A percentile compares a stretch with the other conserved stretches of the same genome.
phyloP scores from a whole-genome alignment of 2,113 vertebrate genomes.

The Cavia aperea region DNA sequence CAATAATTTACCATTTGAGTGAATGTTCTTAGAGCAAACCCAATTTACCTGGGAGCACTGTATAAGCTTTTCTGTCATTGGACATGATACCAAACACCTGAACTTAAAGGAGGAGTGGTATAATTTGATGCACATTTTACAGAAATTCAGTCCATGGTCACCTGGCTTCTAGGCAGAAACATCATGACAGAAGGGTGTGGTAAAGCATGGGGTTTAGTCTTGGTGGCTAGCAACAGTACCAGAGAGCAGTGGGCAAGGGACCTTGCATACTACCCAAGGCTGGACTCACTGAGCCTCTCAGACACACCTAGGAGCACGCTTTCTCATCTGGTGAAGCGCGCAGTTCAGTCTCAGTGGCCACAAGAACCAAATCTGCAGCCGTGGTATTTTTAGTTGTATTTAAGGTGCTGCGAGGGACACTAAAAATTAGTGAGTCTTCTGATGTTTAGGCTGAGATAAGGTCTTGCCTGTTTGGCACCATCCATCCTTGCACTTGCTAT shows the following conservation, averaged over 20 bases:
- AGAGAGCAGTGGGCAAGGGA: neutral
- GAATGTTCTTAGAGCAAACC: neutral
- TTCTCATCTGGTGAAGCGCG: neutral
- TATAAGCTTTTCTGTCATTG: neutral
- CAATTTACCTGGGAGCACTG: neutral
- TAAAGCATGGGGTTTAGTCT: neutral
- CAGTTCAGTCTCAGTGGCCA: neutral
- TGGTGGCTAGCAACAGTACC: neutral
- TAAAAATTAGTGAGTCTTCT: neutral
- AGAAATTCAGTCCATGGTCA: neutral
- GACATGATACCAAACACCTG: neutral
- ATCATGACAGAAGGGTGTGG: neutral
- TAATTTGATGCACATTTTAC: neutral
- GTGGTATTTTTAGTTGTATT: slow-evolving; percentile 10
- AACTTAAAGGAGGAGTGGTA: neutral
- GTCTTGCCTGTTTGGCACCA: neutral
- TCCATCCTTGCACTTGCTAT: neutral
- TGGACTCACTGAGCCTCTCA: neutral
- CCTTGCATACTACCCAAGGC: neutral
- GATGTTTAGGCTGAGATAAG: neutral
- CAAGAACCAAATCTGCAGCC: neutral
- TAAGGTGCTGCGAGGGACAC: neutral
- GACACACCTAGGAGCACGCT: neutral
- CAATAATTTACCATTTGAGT: neutral
- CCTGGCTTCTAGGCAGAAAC: neutral